These are phyloP conservation scores for Sebastes alutus DNA, from an alignment of 2,797 vertebrate species.

Conservation along the genomic window DNA sequence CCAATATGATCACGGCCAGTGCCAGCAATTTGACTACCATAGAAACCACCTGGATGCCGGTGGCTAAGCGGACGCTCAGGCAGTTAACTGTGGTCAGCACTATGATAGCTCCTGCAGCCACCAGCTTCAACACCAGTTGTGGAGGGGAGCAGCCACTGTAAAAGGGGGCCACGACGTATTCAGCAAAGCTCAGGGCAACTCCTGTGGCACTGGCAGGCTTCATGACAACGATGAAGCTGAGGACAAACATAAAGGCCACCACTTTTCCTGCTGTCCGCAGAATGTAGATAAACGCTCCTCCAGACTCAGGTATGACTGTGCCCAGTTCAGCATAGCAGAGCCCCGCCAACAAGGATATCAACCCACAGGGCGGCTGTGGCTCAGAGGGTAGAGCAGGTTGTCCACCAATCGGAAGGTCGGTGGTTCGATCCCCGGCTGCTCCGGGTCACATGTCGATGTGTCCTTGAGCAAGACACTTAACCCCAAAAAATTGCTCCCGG, in stretches of 20 bases:
- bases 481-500: too few relatives aligned
- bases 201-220: constrained; percentile 83
- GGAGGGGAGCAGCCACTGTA: constrained; percentile 80
- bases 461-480: too few relatives aligned
- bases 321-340: constrained; percentile 89
- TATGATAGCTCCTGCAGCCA: constrained; percentile 81
- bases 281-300: constrained; percentile 88
- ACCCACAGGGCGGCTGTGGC: too few relatives aligned
- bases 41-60: constrained; percentile 81
- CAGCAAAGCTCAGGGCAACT: constrained; percentile 82
- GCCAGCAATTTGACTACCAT: constrained; percentile 82
- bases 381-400: too few relatives aligned
- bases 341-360: constrained; percentile 81
- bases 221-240: constrained; percentile 81
- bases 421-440: too few relatives aligned
- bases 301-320: constrained; percentile 86
- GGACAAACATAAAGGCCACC: constrained; percentile 84
- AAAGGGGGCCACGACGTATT: constrained; percentile 83
- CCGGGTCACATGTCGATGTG: too few relatives aligned
- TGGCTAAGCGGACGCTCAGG: constrained; percentile 81
- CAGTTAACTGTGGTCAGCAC: constrained; percentile 81
- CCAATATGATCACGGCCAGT: constrained; percentile 78
- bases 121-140: constrained; percentile 67
- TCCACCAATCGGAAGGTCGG: too few relatives aligned
- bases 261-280: constrained; percentile 81